phyloP scores from a whole-genome alignment of 2,888 invertebrate genomes.

The Hedychridium roseum region DNA sequence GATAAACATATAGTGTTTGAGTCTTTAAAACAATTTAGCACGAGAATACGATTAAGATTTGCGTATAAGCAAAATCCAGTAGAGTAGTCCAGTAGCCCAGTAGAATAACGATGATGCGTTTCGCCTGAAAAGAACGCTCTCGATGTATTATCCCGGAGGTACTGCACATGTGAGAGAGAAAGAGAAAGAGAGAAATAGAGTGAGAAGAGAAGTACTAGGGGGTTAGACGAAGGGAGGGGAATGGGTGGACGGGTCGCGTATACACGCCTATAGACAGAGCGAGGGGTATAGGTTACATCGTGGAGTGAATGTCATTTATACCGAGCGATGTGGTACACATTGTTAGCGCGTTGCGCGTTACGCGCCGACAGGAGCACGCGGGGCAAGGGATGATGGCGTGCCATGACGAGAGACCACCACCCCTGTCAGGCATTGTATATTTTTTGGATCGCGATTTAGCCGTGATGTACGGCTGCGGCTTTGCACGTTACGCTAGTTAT shows the following conservation, averaged over 20 bases:
- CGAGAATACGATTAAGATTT: too few relatives aligned
- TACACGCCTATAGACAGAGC: conserved; percentile 12
- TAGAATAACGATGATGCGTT: too few relatives aligned
- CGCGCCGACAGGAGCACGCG: conserved; percentile 15
- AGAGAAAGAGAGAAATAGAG: conserved; percentile 2
- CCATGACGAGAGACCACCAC: conserved; percentile 44
- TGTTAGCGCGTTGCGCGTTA: conserved; percentile 51
- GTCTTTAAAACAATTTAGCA: too few relatives aligned
- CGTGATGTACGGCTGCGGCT: conserved; percentile 56
- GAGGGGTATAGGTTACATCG: conserved; percentile 31
- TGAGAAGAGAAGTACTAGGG: conserved; percentile 15
- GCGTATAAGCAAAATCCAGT: too few relatives aligned
- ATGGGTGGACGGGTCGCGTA: conserved; percentile 17
- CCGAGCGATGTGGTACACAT: conserved; percentile 50
- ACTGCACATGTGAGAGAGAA: not conserved
- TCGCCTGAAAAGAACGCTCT: too few relatives aligned
- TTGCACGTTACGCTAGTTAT: conserved; percentile 44
- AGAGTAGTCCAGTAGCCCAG: too few relatives aligned
- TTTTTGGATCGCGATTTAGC: conserved; percentile 62
- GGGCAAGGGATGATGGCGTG: too few relatives aligned
- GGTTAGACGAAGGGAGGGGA: conserved; percentile 16
- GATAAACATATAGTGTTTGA: too few relatives aligned
- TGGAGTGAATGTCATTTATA: conserved; percentile 52
- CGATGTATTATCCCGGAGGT: too few relatives aligned
- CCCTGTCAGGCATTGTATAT: conserved; percentile 60